Evolutionary conservation across 2,888 invertebrate genomes (phyloP), one percentile per base, ranked within the genome.

Genomic region (Chesias legatella): DNA sequence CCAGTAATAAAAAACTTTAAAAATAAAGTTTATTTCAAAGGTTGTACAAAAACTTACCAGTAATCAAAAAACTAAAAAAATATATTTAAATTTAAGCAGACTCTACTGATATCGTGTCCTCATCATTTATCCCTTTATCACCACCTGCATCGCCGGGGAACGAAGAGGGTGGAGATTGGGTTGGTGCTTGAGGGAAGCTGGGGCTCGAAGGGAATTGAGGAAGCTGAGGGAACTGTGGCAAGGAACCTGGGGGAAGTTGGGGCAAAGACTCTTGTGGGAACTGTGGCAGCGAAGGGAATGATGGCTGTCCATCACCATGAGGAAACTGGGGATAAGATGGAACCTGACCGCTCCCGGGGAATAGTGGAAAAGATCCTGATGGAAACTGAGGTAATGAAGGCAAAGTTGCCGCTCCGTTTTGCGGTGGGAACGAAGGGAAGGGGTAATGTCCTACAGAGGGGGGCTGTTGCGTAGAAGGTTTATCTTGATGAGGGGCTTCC

Each of bases 91-190:
- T 34, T 64, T 70, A 79, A 39, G 85, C 86, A 38, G 86, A 79
- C 42, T 88, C 88, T 32, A 88, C 76, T n/a, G 86, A 70, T 59
- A 88, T 55, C 7, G 86, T 79, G 37, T 88, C 88, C 67, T 83
- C 86, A 17, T 86, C 83, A 42, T 78, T 84, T 1, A 83, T 36
- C 9, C 78, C 73, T 50, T 66, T 64, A 43, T 75, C 72, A n/a
- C 61, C 64, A 24, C 59, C 66, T 13, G 46, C 52, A 1, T 60
- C 62, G 7, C 67, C 67, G 1, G 82, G 80, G 41, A 71, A 76
- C 22, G 57, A 65, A 4, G 73, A 34, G 3, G 81, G 70, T 1
- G 79, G 72, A 4, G 71, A 51, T 3, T 67, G 61, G 0, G 67
- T 57, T 1, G 73, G 71, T 1, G 45, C 48, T 39, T 69, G 67